Conservation (phyloP, 2,888 invertebrate species). For the Papilio gigon region DNA sequence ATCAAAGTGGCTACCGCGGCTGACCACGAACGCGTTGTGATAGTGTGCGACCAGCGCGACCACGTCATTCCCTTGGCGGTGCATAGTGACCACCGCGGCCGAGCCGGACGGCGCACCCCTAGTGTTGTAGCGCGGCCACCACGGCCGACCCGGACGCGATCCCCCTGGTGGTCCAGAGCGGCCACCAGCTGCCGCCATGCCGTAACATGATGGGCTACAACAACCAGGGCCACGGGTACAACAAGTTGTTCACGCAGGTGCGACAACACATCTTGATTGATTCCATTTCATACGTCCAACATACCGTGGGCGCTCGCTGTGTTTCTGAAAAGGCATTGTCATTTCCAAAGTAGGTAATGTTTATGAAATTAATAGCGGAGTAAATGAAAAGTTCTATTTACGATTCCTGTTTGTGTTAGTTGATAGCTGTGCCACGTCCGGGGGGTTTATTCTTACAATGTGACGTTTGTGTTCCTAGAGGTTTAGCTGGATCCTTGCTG, state of each 20-base stretch:
- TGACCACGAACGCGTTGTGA: background rate
- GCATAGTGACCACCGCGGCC: background rate
- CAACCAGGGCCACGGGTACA: conserved; percentile 89
- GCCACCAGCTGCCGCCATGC: conserved; percentile 81
- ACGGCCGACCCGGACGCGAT: conserved; percentile 80
- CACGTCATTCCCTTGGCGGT: background rate
- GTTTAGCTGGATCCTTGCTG: no score
- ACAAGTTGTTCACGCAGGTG: conserved; percentile 92
- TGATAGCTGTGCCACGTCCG: background rate
- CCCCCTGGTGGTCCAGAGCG: conserved; percentile 79
- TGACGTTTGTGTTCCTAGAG: no score
- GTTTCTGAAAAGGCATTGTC: background rate
- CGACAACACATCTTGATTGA: conserved; percentile 49
- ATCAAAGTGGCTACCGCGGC: background rate
- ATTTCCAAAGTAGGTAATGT: background rate
- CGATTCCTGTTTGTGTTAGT: background rate
- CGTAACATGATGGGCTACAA: conserved; percentile 90
- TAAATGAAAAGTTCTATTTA: background rate
- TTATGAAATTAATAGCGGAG: background rate
- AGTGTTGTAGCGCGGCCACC: conserved; percentile 55
- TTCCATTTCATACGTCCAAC: background rate
- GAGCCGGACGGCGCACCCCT: background rate
- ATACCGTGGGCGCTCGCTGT: background rate
- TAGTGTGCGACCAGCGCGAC: background rate
- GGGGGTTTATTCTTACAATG: no score